Conservation (phyloP, 2,888 invertebrate species). For the Cerceris rybyensis region DNA sequence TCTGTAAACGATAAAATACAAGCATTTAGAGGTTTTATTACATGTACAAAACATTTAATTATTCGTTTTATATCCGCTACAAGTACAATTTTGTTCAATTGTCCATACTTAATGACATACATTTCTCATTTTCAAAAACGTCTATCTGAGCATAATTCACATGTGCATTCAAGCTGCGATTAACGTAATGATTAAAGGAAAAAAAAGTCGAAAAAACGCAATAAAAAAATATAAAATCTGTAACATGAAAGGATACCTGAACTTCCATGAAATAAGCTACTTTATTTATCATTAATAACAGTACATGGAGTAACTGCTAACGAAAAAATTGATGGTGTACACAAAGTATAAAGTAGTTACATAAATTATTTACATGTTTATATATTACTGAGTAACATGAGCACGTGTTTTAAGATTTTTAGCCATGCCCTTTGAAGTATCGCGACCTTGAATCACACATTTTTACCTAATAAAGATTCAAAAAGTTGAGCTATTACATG, state of each 20-base stretch:
- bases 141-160: neutral
- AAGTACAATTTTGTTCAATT: too few species aligned
- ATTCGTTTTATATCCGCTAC: too few species aligned
- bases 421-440: conserved; percentile 16
- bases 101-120: too few species aligned
- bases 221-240: neutral
- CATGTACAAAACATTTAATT: too few species aligned
- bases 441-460: neutral
- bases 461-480: neutral
- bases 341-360: conserved; percentile 56
- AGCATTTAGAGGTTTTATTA: too few species aligned
- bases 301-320: conserved; percentile 15
- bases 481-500: too few species aligned
- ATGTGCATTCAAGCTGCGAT: neutral
- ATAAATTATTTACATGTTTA: conserved; percentile 46
- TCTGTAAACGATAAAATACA: neutral
- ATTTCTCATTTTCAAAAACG: neutral
- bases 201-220: neutral
- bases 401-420: conserved; percentile 1
- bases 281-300: conserved; percentile 26
- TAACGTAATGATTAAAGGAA: neutral
- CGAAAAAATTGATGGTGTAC: conserved; percentile 50
- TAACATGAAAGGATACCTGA: neutral
- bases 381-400: conserved; percentile 18
- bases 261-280: conserved; percentile 14